These are phyloP conservation scores for Corythaixoides concolor DNA, from an alignment of 2,113 vertebrate genomes.

Conservation along the genomic window DNA sequence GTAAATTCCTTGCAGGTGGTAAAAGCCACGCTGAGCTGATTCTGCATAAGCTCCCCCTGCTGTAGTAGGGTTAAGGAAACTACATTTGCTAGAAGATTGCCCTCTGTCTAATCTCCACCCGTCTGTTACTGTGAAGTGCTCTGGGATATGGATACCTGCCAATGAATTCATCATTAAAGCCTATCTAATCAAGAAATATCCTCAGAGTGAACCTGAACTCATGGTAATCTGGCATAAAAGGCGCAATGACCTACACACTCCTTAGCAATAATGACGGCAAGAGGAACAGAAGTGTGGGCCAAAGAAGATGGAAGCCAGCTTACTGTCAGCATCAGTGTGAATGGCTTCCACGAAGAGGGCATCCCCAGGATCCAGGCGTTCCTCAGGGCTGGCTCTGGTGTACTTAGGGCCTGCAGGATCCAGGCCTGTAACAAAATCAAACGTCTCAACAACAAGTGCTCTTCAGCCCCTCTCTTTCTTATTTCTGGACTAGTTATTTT, in stretches of 20 bases:
- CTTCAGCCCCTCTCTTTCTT: neutral
- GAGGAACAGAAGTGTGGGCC: neutral
- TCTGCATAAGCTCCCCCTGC: neutral
- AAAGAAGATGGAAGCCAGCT: constrained; percentile 45
- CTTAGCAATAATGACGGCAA: neutral
- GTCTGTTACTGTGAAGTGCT: neutral
- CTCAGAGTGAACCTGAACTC: neutral
- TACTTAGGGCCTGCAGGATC: constrained; percentile 94
- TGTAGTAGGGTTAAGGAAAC: neutral
- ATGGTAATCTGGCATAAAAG: neutral
- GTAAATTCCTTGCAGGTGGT: neutral
- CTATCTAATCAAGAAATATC: neutral
- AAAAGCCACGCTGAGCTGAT: neutral
- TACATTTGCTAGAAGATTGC: neutral
- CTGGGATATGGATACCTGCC: neutral
- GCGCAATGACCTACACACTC: neutral
- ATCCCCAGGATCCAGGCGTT: constrained; percentile 89
- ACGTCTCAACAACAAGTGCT: neutral
- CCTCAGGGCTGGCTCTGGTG: constrained; percentile 81
- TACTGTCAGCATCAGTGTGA: constrained; percentile 94
- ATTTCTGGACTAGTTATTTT: neutral
- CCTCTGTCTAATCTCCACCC: neutral
- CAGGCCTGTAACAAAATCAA: constrained; percentile 76
- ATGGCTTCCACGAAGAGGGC: constrained; percentile 93
- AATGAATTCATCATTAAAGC: neutral